Evolutionary conservation across 2,888 invertebrate genomes (phyloP).

Genomic region (Thumatha senex): DNA sequence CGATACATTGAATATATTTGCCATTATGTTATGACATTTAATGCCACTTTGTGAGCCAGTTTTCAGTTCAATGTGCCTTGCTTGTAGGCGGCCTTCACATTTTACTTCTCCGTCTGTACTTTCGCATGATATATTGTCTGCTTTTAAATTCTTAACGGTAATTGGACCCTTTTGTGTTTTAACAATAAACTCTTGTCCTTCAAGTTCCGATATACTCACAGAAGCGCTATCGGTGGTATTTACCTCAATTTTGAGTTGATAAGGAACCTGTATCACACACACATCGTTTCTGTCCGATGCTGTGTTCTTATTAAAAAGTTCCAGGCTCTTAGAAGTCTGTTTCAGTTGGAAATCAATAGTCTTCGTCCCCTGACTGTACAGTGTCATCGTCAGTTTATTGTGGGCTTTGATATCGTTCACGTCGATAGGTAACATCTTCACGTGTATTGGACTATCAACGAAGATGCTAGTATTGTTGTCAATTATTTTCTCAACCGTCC

Average conservation of each 20-base stretch:
- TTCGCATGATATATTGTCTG: constrained; percentile 68
- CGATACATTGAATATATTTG: constrained; percentile 59
- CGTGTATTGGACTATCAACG: constrained; percentile 79
- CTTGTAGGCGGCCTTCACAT: constrained; percentile 67
- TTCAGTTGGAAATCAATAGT: constrained; percentile 76
- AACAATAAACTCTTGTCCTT: constrained; percentile 72
- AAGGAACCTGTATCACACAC: constrained; percentile 76
- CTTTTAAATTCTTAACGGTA: constrained; percentile 65
- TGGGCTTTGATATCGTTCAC: constrained; percentile 72
- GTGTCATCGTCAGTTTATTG: constrained; percentile 72
- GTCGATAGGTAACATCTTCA: constrained; percentile 75
- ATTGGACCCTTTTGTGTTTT: constrained; percentile 73
- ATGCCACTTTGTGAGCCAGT: constrained; percentile 69
- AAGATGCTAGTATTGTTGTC: constrained; percentile 75
- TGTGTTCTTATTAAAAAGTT: constrained; percentile 71
- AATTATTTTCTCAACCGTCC: constrained; percentile 77
- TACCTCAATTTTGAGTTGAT: constrained; percentile 73
- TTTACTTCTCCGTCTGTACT: constrained; percentile 63
- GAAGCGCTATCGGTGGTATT: constrained; percentile 71
- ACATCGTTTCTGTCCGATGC: constrained; percentile 70
- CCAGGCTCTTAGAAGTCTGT: constrained; percentile 74
- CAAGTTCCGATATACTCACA: constrained; percentile 67
- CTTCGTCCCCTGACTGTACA: constrained; percentile 74
- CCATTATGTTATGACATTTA: constrained; percentile 73
- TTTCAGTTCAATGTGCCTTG: constrained; percentile 67